Percentiles rank a stretch among this genome's conserved stretches.
These are phyloP conservation scores for Pseudois nayaur DNA, from an alignment of 2,113 vertebrate species.

Conservation along the genomic window DNA sequence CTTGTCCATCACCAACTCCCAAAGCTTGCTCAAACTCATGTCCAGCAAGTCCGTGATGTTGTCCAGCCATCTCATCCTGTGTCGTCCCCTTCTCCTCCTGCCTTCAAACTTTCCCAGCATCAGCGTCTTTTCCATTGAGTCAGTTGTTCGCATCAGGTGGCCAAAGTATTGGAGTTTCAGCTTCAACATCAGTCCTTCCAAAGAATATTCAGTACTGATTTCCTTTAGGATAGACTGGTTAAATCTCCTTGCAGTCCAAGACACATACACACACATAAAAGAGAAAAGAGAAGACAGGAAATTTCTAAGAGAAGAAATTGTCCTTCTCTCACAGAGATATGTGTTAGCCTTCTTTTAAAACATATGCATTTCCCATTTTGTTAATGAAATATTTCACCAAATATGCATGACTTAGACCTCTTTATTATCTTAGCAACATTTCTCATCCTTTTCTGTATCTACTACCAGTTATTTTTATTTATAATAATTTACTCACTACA, in stretches of 20 bases:
- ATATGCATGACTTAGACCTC: not conserved
- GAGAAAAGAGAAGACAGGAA: not conserved
- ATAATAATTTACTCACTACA: not conserved
- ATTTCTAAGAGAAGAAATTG: not conserved
- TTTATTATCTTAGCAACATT: not conserved
- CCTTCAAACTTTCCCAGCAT: not conserved
- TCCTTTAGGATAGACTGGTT: not conserved
- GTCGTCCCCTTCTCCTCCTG: not conserved
- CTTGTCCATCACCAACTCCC: not conserved
- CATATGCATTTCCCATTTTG: not conserved
- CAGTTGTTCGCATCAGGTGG: not conserved
- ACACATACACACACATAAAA: not conserved
- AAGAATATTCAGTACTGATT: not conserved
- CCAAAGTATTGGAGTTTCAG: not conserved
- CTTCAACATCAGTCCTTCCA: not conserved
- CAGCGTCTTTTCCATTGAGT: not conserved
- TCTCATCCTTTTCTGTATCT: not conserved
- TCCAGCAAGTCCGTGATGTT: not conserved
- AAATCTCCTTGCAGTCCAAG: not conserved
- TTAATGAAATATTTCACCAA: not conserved
- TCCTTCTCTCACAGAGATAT: not conserved
- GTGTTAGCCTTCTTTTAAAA: not conserved
- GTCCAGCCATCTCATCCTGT: not conserved
- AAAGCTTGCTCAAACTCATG: not conserved
- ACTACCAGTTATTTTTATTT: not conserved